Base-by-base conservation (phyloP, 2,797 vertebrate genomes). In the Rhadinocentrus ornatus region DNA sequence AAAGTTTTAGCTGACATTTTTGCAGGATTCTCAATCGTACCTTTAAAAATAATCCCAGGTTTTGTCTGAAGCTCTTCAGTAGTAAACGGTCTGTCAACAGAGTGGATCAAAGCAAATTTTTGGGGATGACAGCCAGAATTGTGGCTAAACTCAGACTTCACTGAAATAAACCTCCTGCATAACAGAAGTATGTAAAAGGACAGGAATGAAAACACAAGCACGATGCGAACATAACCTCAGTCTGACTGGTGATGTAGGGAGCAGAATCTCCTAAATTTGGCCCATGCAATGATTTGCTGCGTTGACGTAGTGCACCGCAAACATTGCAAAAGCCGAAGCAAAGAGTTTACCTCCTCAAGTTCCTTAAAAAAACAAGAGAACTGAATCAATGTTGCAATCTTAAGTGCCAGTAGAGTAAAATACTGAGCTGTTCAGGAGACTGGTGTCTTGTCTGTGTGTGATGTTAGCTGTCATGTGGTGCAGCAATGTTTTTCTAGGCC, bases 401-500 rank as follows among this genome's bases (percentile, higher is more conserved):
- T 44, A 7, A 20, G 41, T 6, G 18, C 44, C 2, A 2, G 52
- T 59, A 44, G 32, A 35, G 32, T 48, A 12, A 8, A 60, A 62
- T n/a, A 22, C 27, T 27, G 11, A 18, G 70, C n/a, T 73, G 81
- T 80, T 58, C 26, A 66, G 35, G 67, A 73, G 69, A 58, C 64
- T 41, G 59, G 22, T 67, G 60, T 69, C 55, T 44, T 81, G 83
- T 80, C 82, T 70, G 82, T 58, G 73, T 75, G 69, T 73, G 34
- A 70, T 80, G 75, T 85, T 80, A 75, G 74, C 50, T 53, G 79
- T 81, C 84, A 78, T 80, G 78, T 66, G 77, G 82, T 59, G 82
- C 62, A 22, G 73, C 31, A 2, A 70, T 78, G 84, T 91, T 89
- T 89, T 89, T 87, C 67, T 79, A 83, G 78, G 85, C 86, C 89